Percentiles rank a stretch among this genome's conserved stretches.
phyloP scores from a whole-genome alignment of 2,797 vertebrate genomes.

The Siniperca undulata region DNA sequence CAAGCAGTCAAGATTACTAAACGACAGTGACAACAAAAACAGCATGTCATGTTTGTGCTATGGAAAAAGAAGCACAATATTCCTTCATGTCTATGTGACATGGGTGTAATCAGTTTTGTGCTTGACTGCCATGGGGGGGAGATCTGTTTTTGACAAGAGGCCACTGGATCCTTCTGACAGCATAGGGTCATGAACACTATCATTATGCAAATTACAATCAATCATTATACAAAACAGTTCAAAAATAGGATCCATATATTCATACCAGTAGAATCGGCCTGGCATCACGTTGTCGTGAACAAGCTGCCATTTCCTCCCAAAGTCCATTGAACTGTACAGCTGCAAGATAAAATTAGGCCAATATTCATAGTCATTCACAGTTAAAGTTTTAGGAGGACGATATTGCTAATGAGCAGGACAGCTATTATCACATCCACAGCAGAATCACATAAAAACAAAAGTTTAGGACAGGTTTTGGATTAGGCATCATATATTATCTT shows the following conservation, averaged over 20 bases:
- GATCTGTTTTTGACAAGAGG: slow-evolving; percentile 64
- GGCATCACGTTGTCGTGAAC: slow-evolving; percentile 95
- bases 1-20: slow-evolving; percentile 72
- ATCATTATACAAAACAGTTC: slow-evolving; percentile 49
- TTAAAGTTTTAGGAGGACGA: slow-evolving; percentile 20
- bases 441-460: slow-evolving; percentile 13
- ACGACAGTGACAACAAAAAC: slow-evolving; percentile 81
- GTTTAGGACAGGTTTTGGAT: background rate
- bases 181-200: slow-evolving; percentile 46
- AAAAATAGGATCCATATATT: slow-evolving; percentile 43
- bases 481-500: slow-evolving; percentile 18
- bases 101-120: slow-evolving; percentile 60
- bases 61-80: slow-evolving; percentile 58
- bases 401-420: slow-evolving; percentile 28
- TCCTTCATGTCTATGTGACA: slow-evolving; percentile 67
- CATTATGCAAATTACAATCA: slow-evolving; percentile 73
- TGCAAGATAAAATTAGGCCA: slow-evolving; percentile 75
- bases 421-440: slow-evolving; percentile 4
- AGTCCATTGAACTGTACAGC: slow-evolving; percentile 97
- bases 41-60: slow-evolving; percentile 74
- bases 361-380: slow-evolving; percentile 1
- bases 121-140: slow-evolving; percentile 29
- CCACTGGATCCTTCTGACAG: slow-evolving; percentile 60
- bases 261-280: slow-evolving; percentile 98
- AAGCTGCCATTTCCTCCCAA: slow-evolving; percentile 95